Evolutionary conservation across 1,140 invertebrate genomes (phyloP).

Genomic region (Charaxes varanes): DNA sequence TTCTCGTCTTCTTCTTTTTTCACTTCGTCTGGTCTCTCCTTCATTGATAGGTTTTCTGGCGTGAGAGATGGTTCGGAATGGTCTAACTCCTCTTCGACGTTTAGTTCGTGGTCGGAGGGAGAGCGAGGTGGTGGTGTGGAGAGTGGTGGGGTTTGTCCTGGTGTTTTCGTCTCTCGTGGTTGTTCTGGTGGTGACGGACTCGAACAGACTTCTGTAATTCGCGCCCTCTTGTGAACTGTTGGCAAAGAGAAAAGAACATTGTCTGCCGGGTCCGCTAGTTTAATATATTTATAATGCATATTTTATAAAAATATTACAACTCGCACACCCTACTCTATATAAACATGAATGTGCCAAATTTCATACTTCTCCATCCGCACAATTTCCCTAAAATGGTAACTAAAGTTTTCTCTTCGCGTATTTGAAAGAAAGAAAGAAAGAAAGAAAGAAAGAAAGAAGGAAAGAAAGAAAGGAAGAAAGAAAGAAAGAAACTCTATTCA

Average conservation of each 20-base stretch:
- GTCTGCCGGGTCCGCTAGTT: no score
- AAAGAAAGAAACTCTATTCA: no score
- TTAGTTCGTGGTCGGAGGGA: slow-evolving; percentile 67
- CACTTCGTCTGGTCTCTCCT: slow-evolving; percentile 55
- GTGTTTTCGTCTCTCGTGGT: slow-evolving; percentile 45
- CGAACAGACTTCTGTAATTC: slow-evolving; percentile 58
- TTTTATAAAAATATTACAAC: no score
- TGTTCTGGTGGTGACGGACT: slow-evolving; percentile 47
- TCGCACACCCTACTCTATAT: no score
- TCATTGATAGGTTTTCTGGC: slow-evolving; percentile 69
- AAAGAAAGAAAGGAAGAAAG: no score
- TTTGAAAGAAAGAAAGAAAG: not conserved
- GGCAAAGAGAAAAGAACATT: slow-evolving; percentile 31
- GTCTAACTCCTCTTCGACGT: slow-evolving; percentile 70
- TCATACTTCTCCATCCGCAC: no score
- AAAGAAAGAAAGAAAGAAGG: no score
- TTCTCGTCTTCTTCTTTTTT: slow-evolving; percentile 67
- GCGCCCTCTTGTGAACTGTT: slow-evolving; percentile 63
- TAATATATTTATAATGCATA: no score
- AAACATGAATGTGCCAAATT: no score
- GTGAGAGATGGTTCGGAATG: slow-evolving; percentile 63
- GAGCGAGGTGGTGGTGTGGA: slow-evolving; percentile 48
- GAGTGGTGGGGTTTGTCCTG: slow-evolving; percentile 38
- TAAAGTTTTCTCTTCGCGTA: no score
- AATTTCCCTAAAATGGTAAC: no score